A percentile compares a stretch with the other conserved stretches of the same genome.
These are phyloP conservation scores for Caenorhabditis brenneri DNA, from an alignment of 1,140 invertebrate species.

Conservation along the genomic window DNA sequence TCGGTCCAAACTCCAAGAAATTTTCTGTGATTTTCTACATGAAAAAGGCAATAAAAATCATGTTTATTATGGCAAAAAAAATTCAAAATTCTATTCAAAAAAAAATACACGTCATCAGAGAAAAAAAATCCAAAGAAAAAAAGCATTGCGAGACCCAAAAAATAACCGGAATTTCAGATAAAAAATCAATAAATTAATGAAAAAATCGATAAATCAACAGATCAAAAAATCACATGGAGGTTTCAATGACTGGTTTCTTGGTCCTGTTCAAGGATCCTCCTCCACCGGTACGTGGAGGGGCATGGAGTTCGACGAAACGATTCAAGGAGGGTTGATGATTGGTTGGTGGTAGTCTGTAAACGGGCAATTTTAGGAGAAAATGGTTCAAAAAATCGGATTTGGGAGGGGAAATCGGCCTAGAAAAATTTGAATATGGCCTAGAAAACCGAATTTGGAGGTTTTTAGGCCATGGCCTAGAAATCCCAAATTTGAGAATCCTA, in stretches of 20 bases:
- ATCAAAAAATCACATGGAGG: slow-evolving; percentile 40
- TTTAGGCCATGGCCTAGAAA: too few relatives aligned
- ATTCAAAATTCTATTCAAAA: neutral
- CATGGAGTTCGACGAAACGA: slow-evolving; percentile 43
- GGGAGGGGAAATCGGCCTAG: too few relatives aligned
- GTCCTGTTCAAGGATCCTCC: neutral
- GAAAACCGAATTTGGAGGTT: too few relatives aligned
- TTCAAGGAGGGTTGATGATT: neutral
- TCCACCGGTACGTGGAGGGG: slow-evolving; percentile 3
- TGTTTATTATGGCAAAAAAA: too few relatives aligned
- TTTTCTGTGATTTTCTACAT: too few relatives aligned
- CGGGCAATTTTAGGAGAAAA: too few relatives aligned
- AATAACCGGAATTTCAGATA: neutral
- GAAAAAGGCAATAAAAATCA: too few relatives aligned
- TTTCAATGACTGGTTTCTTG: slow-evolving; percentile 46
- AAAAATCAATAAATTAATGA: too few relatives aligned
- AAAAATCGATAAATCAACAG: neutral
- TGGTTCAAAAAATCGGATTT: too few relatives aligned
- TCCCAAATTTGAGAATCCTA: too few relatives aligned
- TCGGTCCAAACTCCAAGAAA: too few relatives aligned
- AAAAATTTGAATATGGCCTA: too few relatives aligned
- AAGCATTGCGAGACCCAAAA: neutral
- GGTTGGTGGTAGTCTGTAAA: neutral
- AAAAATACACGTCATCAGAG: neutral
- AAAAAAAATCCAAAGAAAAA: neutral